These are phyloP conservation scores for Asteroscopus sphinx DNA, from an alignment of 2,888 invertebrate species.

Conservation along the genomic window DNA sequence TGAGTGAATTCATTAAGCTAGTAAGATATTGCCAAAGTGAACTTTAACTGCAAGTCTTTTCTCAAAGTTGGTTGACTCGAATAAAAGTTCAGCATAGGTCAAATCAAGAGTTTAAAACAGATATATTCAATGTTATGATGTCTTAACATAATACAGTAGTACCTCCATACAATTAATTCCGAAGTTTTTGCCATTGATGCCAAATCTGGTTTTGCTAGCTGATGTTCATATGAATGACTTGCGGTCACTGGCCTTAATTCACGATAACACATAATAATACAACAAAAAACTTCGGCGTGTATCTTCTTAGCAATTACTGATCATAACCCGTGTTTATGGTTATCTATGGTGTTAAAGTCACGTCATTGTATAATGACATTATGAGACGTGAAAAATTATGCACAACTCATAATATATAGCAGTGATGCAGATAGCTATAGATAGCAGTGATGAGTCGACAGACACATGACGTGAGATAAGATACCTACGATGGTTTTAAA, in stretches of 20 bases:
- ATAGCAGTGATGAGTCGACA: slow-evolving; percentile 6
- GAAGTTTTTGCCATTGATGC: slow-evolving; percentile 10
- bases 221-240: slow-evolving; percentile 41
- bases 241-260: slow-evolving; percentile 51
- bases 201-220: slow-evolving; percentile 26
- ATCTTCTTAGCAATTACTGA: slow-evolving; percentile 37
- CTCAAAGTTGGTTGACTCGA: no score
- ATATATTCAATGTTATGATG: neutral
- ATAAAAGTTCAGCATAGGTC: neutral
- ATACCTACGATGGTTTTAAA: slow-evolving; percentile 3
- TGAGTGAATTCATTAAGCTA: no score
- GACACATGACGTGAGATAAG: slow-evolving; percentile 9
- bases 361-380: slow-evolving; percentile 67
- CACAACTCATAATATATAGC: no score
- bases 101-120: neutral
- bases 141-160: slow-evolving; percentile 16
- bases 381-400: slow-evolving; percentile 63
- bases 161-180: slow-evolving; percentile 10
- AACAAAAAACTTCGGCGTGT: slow-evolving; percentile 29
- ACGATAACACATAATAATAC: slow-evolving; percentile 25
- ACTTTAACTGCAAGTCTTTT: no score
- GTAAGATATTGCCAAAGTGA: no score
- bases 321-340: slow-evolving; percentile 37
- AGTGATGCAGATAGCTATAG: no score
- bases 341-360: slow-evolving; percentile 53